phyloP scores from a whole-genome alignment of 2,113 vertebrate genomes.

The Psettodes erumei region DNA sequence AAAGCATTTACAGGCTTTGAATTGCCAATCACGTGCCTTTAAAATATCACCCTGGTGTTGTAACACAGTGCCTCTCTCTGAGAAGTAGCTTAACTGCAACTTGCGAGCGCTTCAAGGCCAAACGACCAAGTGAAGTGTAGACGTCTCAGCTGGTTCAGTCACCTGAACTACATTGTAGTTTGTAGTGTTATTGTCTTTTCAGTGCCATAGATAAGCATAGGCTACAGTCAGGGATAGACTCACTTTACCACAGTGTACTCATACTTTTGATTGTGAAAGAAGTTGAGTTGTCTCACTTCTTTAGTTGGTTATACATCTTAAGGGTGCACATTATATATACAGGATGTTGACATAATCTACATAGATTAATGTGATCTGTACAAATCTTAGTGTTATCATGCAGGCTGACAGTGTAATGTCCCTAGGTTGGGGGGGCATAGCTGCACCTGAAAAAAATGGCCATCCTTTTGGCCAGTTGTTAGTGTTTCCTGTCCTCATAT shows the following conservation, averaged over 20 bases:
- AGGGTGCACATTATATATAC: not conserved
- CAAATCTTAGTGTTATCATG: not conserved
- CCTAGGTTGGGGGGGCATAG: too few species aligned
- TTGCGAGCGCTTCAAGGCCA: not conserved
- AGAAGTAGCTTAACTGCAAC: not conserved
- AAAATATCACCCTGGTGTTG: not conserved
- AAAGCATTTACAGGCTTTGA: conserved; percentile 39
- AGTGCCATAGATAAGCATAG: not conserved
- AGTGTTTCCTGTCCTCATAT: too few species aligned
- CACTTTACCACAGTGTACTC: conserved; percentile 7
- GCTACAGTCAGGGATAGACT: not conserved
- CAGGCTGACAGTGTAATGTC: too few species aligned
- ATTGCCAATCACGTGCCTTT: conserved; percentile 15
- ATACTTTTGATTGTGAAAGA: not conserved
- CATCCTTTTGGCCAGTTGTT: too few species aligned
- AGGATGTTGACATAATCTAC: not conserved
- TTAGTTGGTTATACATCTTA: not conserved
- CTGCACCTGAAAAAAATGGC: too few species aligned
- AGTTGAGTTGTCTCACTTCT: conserved; percentile 1
- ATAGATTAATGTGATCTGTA: not conserved
- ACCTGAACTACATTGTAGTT: not conserved
- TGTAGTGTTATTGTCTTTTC: not conserved
- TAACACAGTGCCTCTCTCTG: not conserved
- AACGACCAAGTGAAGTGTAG: not conserved
- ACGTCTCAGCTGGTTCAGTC: not conserved